phyloP scores from a whole-genome alignment of 2,113 vertebrate genomes.

The Hippocampus mohnikei region DNA sequence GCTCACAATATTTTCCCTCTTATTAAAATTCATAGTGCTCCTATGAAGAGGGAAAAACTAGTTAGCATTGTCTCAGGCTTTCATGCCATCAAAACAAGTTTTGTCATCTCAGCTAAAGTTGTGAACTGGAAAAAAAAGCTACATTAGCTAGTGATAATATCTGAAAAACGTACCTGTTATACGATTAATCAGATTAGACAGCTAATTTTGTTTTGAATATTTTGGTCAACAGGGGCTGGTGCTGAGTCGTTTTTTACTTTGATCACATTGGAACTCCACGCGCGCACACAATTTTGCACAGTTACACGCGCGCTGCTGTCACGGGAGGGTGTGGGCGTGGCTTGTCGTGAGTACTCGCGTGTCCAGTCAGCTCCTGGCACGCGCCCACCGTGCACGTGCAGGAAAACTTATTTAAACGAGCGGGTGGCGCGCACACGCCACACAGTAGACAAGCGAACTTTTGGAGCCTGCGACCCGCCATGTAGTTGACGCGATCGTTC shows the following conservation, averaged over 20 bases:
- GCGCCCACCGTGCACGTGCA: conserved; percentile 42
- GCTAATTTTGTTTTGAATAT: background rate
- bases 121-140: no score
- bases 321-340: conserved; percentile 39
- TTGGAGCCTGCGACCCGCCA: conserved; percentile 14
- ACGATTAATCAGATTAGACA: no score
- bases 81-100: no score
- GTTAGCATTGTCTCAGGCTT: no score
- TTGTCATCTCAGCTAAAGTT: no score
- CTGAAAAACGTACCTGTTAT: no score
- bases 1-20: no score
- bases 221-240: background rate
- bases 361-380: conserved; percentile 59
- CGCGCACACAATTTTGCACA: background rate
- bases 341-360: conserved; percentile 51
- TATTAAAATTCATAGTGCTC: no score
- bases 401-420: conserved; percentile 16
- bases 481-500: conserved; percentile 32
- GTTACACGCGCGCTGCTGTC: conserved; percentile 2
- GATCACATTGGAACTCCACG: background rate
- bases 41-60: no score
- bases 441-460: background rate
- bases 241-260: background rate
- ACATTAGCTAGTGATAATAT: no score
- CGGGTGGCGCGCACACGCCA: conserved; percentile 16